phyloP scores from a whole-genome alignment of 2,797 vertebrate genomes.

The Pempheris klunzingeri region DNA sequence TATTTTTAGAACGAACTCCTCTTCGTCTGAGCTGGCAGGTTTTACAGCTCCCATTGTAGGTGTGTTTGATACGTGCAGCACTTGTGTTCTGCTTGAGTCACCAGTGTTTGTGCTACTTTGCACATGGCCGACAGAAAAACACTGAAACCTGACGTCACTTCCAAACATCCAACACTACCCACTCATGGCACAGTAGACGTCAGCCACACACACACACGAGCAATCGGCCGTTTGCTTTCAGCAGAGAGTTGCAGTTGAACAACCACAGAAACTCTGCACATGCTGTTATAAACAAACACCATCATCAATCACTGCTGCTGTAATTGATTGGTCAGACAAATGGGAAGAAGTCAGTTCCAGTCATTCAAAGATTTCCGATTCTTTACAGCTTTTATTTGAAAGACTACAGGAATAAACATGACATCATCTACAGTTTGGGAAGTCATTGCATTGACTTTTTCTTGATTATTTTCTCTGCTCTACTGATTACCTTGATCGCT shows the following conservation, averaged over 20 bases:
- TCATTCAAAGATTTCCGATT: conserved; percentile 1
- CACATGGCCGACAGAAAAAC: too few species aligned
- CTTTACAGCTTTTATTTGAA: conserved; percentile 58
- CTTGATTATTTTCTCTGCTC: conserved; percentile 10
- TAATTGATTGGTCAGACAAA: background rate
- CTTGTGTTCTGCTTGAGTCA: too few species aligned
- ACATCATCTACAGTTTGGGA: conserved; percentile 10
- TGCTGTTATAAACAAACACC: background rate
- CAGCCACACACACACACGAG: too few species aligned
- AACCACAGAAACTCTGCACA: background rate
- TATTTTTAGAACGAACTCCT: too few species aligned
- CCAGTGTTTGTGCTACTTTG: too few species aligned
- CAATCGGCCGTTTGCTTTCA: background rate
- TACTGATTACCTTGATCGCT: conserved; percentile 3
- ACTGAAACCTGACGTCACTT: too few species aligned
- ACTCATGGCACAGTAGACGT: too few species aligned
- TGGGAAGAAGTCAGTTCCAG: conserved; percentile 5
- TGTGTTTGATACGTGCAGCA: background rate
- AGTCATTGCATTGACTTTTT: conserved; percentile 10
- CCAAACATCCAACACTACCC: too few species aligned
- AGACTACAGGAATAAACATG: conserved; percentile 49
- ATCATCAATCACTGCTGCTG: too few species aligned
- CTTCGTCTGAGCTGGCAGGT: background rate
- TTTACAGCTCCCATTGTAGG: too few species aligned
- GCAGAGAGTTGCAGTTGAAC: background rate